A percentile compares a stretch with the other conserved stretches of the same genome.
Conservation (phyloP, 1,140 invertebrate species). For the Thalassaphorura encarpata region DNA sequence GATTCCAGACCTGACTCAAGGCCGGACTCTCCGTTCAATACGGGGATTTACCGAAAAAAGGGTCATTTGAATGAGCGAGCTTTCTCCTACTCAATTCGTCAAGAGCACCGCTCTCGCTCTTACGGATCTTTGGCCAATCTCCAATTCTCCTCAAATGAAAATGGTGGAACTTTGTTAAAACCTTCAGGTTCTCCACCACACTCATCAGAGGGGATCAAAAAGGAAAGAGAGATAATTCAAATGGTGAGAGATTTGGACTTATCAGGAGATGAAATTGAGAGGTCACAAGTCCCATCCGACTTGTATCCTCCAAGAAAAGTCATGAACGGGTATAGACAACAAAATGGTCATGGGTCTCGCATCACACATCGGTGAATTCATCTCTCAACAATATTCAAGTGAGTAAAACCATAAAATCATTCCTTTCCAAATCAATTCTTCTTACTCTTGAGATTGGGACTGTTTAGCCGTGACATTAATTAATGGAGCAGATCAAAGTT, state of each 20-base stretch:
- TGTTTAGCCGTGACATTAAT: no score
- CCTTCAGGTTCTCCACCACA: conserved; percentile 34
- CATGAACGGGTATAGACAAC: conserved; percentile 17
- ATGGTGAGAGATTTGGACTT: conserved; percentile 76
- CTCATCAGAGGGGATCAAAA: conserved; percentile 60
- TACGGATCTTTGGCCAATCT: conserved; percentile 80
- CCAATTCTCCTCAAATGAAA: conserved; percentile 56
- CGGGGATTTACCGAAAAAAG: conserved; percentile 77
- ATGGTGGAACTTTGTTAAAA: conserved; percentile 17
- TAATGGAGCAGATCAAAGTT: no score
- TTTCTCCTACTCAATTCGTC: conserved; percentile 85
- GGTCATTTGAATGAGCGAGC: conserved; percentile 86
- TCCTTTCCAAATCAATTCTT: no score
- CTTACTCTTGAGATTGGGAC: no score
- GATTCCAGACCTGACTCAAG: neutral
- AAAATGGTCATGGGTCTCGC: conserved; percentile 31
- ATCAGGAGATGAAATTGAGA: conserved; percentile 61
- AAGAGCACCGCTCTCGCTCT: conserved; percentile 80
- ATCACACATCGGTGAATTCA: conserved; percentile 31
- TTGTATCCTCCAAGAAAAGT: conserved; percentile 26
- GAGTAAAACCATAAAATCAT: no score
- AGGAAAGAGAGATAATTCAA: conserved; percentile 82
- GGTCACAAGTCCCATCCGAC: conserved; percentile 35
- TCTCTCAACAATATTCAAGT: neutral
- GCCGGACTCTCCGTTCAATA: conserved; percentile 65